A percentile compares a stretch with the other conserved stretches of the same genome.
These are phyloP conservation scores for Solea senegalensis DNA, from an alignment of 2,113 vertebrate species.

Conservation along the genomic window DNA sequence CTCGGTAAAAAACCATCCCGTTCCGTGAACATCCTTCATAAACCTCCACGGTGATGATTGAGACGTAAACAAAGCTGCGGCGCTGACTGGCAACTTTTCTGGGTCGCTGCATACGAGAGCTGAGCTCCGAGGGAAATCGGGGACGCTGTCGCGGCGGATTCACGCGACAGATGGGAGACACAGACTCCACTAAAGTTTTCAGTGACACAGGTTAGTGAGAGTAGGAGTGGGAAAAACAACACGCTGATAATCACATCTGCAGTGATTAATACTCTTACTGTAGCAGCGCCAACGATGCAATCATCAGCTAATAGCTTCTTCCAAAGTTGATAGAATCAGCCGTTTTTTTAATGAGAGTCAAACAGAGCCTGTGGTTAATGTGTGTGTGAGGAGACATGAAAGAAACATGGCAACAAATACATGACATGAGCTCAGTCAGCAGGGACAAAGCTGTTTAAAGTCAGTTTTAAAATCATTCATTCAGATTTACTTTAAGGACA, in stretches of 20 bases:
- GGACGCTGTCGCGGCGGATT: constrained; percentile 36
- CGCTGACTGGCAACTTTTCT: constrained; percentile 63
- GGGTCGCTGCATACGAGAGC: constrained; percentile 57
- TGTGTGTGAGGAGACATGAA: too few relatives aligned
- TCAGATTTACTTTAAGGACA: too few relatives aligned
- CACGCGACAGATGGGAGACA: constrained; percentile 25
- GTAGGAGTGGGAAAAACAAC: constrained; percentile 68
- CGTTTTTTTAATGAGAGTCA: constrained; percentile 54
- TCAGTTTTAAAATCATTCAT: too few relatives aligned
- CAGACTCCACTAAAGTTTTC: constrained; percentile 61
- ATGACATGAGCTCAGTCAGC: too few relatives aligned
- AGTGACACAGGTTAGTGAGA: constrained; percentile 59
- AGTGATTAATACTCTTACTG: constrained; percentile 77
- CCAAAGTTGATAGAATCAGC: constrained; percentile 71
- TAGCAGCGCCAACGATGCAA: constrained; percentile 65
- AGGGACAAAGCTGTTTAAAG: too few relatives aligned
- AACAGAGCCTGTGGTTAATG: constrained; percentile 4
- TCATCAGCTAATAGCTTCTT: constrained; percentile 70
- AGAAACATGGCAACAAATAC: constrained; percentile 12
- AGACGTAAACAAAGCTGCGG: constrained; percentile 50
- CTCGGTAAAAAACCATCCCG: constrained; percentile 12
- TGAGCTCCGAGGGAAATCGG: constrained; percentile 42
- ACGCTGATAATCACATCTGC: constrained; percentile 75
- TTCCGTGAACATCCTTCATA: constrained; percentile 54
- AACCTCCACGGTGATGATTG: constrained; percentile 55